phyloP scores from a whole-genome alignment of 64 coral and sea anemone genomes.

The Montipora efflorescens region DNA sequence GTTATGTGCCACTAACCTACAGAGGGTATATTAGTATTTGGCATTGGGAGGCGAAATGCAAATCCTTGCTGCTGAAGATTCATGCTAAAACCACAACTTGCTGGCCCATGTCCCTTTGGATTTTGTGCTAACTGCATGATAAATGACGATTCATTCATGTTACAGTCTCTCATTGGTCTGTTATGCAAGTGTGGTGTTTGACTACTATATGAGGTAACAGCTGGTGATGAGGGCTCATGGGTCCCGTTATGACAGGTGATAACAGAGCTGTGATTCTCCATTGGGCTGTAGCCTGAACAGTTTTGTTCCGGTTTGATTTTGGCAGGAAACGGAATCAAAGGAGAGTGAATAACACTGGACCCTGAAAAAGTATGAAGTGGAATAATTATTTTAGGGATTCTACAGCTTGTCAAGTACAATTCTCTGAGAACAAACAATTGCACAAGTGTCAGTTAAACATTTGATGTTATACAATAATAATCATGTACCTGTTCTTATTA shows the following conservation, averaged over 20 bases:
- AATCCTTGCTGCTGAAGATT: constrained; percentile 83
- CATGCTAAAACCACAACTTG: constrained; percentile 73
- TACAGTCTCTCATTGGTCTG: constrained; percentile 64
- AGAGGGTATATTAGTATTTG: constrained; percentile 65
- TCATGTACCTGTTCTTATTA: too few relatives aligned
- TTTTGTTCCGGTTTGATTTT: constrained; percentile 96
- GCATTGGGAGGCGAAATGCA: constrained; percentile 74
- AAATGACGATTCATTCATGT: constrained; percentile 73
- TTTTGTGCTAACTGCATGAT: constrained; percentile 66
- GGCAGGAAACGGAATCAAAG: constrained; percentile 79
- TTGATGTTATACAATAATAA: too few relatives aligned
- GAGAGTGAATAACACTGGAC: constrained; percentile 78
- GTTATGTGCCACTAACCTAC: constrained; percentile 64
- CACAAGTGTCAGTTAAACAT: too few relatives aligned
- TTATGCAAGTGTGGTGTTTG: constrained; percentile 47
- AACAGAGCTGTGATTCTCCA: constrained; percentile 77
- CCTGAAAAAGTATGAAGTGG: constrained; percentile 9
- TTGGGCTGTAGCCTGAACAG: constrained; percentile 71
- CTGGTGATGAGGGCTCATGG: constrained; percentile 64
- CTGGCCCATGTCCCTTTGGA: constrained; percentile 62
- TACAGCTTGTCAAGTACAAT: too few relatives aligned
- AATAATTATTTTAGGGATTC: too few relatives aligned
- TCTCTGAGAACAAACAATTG: too few relatives aligned
- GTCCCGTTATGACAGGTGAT: constrained; percentile 68
- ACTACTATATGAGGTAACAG: constrained; percentile 69